phyloP scores from a whole-genome alignment of 2,888 invertebrate species.

The Ectobius pallidus region DNA sequence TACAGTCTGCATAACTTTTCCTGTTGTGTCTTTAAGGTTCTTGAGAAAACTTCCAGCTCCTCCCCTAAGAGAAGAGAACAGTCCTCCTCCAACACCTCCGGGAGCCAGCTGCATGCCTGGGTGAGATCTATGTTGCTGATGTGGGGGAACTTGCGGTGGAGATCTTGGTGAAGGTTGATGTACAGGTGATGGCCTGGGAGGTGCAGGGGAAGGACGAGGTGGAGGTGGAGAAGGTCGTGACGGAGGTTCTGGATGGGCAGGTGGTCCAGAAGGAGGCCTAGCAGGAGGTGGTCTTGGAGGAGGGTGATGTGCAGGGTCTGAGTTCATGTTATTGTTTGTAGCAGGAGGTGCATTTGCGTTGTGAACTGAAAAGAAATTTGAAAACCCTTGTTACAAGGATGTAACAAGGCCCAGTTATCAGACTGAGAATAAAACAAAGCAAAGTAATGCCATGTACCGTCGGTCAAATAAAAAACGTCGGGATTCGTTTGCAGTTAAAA shows the following conservation, averaged over 20 bases:
- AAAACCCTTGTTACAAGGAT: no score
- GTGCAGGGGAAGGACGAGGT: slow-evolving; percentile 50
- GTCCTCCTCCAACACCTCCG: slow-evolving; percentile 57
- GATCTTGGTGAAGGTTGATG: slow-evolving; percentile 44
- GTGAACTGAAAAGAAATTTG: background rate
- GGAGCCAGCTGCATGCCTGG: background rate
- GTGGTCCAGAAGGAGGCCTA: background rate
- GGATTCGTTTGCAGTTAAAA: no score
- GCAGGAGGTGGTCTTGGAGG: slow-evolving; percentile 50
- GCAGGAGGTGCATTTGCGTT: background rate
- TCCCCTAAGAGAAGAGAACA: slow-evolving; percentile 87
- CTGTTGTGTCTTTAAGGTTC: slow-evolving; percentile 93
- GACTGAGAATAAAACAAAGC: no score
- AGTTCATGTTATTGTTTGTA: slow-evolving; percentile 35
- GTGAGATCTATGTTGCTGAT: slow-evolving; percentile 24
- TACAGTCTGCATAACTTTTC: slow-evolving; percentile 96
- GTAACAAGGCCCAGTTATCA: no score
- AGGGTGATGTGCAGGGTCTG: slow-evolving; percentile 52
- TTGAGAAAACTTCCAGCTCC: slow-evolving; percentile 93
- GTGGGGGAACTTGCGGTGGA: slow-evolving; percentile 34
- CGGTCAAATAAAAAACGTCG: no score
- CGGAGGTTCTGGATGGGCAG: slow-evolving; percentile 44
- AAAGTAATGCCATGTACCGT: no score
- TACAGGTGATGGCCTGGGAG: slow-evolving; percentile 42
- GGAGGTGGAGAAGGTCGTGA: slow-evolving; percentile 48